These are phyloP conservation scores for Aegypius monachus DNA, from an alignment of 2,113 vertebrate species.

Conservation along the genomic window DNA sequence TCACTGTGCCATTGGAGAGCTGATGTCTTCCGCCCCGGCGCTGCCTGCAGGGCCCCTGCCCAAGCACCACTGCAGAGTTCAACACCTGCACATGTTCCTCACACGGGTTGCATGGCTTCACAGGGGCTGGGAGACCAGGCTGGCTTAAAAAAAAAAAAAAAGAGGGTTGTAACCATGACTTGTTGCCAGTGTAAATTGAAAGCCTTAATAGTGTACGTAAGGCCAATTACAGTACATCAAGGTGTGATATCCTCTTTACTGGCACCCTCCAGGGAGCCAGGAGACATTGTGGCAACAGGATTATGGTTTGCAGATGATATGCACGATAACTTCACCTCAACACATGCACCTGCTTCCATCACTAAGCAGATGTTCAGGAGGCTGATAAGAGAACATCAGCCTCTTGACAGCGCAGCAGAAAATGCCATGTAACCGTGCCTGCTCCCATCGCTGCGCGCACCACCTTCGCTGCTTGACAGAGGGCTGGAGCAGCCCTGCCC, in stretches of 20 bases:
- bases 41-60: background rate
- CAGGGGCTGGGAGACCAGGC: background rate
- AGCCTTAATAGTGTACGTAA: background rate
- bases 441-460: background rate
- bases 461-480: background rate
- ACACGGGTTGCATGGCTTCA: background rate
- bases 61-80: background rate
- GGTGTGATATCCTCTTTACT: slow-evolving; percentile 3
- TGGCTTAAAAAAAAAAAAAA: background rate
- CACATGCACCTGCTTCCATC: slow-evolving; percentile 15
- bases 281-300: background rate
- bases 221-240: background rate
- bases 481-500: background rate
- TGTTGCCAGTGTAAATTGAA: slow-evolving; percentile 5
- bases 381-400: slow-evolving; percentile 20
- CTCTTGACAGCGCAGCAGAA: background rate
- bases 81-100: background rate
- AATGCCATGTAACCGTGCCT: background rate
- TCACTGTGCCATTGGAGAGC: background rate
- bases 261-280: slow-evolving; percentile 4
- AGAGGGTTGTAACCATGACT: background rate
- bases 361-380: background rate
- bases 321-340: slow-evolving; percentile 2
- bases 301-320: slow-evolving; percentile 26
- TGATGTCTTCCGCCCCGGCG: background rate